These are phyloP conservation scores for Aphis craccivora DNA, from an alignment of 1,140 invertebrate genomes.

Conservation along the genomic window DNA sequence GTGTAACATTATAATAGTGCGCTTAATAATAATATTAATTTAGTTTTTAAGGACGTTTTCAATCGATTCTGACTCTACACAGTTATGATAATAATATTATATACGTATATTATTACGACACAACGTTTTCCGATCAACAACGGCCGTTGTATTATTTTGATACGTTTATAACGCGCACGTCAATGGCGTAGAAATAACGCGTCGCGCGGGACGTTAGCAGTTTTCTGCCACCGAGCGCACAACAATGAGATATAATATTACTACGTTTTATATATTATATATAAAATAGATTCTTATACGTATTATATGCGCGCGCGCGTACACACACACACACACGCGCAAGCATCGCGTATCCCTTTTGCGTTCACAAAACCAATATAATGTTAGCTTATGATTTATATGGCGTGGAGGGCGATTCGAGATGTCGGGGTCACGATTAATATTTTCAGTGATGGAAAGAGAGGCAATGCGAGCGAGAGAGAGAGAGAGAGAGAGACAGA, in stretches of 20 bases:
- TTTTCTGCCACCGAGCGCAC: conserved; percentile 1
- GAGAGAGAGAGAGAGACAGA: background rate
- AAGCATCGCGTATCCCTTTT: background rate
- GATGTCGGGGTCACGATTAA: conserved; percentile 52
- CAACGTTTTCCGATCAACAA: background rate
- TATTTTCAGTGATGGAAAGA: conserved; percentile 26
- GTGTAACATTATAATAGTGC: too few species aligned
- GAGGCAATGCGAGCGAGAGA: background rate
- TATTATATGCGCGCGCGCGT: background rate
- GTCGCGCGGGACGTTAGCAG: conserved; percentile 21
- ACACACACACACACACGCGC: background rate
- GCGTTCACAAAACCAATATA: conserved; percentile 52
- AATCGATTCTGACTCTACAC: background rate
- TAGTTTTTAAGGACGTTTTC: background rate
- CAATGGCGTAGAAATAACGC: conserved; percentile 24
- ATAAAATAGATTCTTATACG: conserved; percentile 13
- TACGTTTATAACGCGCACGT: conserved; percentile 28
- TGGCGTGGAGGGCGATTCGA: conserved; percentile 40
- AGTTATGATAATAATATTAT: background rate
- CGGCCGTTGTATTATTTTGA: background rate
- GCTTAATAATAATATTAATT: background rate
- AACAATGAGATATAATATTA: background rate
- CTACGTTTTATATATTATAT: background rate
- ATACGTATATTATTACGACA: background rate
- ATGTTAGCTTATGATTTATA: conserved; percentile 57